Evolutionary conservation across 2,797 vertebrate species (phyloP).

Genomic region (Hoplostethus mediterraneus): DNA sequence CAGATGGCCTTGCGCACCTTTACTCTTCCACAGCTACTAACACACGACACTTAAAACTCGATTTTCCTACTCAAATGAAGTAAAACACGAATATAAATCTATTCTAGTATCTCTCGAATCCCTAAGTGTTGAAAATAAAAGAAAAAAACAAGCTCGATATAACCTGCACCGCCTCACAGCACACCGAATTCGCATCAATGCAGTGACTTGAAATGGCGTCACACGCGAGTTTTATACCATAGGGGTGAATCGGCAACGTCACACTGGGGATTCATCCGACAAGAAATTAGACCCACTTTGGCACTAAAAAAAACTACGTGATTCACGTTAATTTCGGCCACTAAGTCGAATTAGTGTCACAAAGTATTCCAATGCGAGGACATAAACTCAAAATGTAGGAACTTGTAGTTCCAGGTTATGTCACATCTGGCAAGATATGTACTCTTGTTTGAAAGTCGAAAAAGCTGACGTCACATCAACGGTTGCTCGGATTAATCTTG

Average conservation of each 20-base stretch:
- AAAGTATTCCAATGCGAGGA: accelerated
- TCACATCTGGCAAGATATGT: too few relatives aligned
- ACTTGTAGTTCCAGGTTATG: accelerated
- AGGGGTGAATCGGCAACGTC: conserved; percentile 9
- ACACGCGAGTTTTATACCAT: conserved; percentile 49
- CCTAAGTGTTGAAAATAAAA: accelerated
- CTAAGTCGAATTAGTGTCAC: accelerated
- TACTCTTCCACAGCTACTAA: too few relatives aligned
- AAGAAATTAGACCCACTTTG: conserved; percentile 59
- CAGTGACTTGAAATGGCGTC: not conserved
- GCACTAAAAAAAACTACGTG: not conserved
- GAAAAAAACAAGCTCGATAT: not conserved
- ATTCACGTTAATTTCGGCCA: not conserved
- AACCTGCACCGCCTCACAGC: not conserved
- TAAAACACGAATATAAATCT: accelerated
- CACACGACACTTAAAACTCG: too few relatives aligned
- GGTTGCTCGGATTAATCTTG: conserved; percentile 73
- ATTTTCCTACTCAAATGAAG: not conserved
- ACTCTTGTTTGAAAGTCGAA: conserved; percentile 2
- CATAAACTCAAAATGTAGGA: not conserved
- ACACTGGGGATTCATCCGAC: conserved; percentile 62
- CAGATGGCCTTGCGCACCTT: too few relatives aligned
- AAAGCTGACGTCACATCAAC: conserved; percentile 72
- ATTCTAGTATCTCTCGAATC: accelerated
- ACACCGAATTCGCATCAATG: not conserved